Base-by-base conservation (phyloP, 1,140 invertebrate genomes). In the Apolygus lucorum region DNA sequence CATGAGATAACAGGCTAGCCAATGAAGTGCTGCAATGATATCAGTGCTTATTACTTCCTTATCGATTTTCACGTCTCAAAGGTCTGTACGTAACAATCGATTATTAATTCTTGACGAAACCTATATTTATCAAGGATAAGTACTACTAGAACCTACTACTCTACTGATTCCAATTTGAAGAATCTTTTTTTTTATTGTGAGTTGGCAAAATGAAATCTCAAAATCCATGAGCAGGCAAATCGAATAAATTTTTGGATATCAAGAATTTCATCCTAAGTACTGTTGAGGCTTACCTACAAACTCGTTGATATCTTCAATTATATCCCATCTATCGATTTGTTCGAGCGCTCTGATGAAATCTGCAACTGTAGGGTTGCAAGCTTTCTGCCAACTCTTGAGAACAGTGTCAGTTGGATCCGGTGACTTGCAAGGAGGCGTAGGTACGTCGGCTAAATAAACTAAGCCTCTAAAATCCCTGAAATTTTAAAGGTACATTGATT, bases 391-490 rank as follows among this genome's bases (percentile, higher is more conserved):
- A 52, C 80, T 72, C 63, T 78, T 77, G 0, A 88, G 73, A 21
- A 88, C 78, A 64, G 79, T 76, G 14, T 73, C 76, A 28, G 81
- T 83, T 0, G 85, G 85, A 78, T 87, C 82, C 17, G 71, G 70
- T 81, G 76, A 0, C 76, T 74, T 28, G 78, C 75, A 59, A 86
- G 76, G 24, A 77, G 79, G 28, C 81, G 78, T 29, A 82, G 77
- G 59, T 78, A 65, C 72, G 86, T 74, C 69, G 83, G 84, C 85
- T 8, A 86, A 74, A 69, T 84, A 79, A 0, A 84, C 85, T 4
- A 90, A 74, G 24, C 88, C 88, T 72, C 85, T 79, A 87, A 87
- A 90, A 77, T 90, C 86, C 69, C 87, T 86, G 71, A 34, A 78
- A 75, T 27, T 14, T 13, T 8, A 59, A 59, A 59, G 22, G 54